Conservation (phyloP, 2,797 vertebrate species). For the Siniperca undulata region DNA sequence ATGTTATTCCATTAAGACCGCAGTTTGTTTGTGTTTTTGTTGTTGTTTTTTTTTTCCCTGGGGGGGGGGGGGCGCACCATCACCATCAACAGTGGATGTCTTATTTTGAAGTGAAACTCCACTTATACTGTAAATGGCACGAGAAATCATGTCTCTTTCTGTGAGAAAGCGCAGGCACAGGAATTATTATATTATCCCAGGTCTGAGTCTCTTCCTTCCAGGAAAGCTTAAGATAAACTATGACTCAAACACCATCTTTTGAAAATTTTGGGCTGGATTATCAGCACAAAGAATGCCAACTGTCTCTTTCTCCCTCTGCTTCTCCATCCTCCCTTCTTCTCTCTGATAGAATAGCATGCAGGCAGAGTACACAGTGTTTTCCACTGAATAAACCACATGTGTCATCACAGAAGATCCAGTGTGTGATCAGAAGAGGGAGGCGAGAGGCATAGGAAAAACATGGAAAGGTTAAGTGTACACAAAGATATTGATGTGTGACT, state of each 20-base stretch:
- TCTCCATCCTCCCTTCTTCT: slow-evolving; percentile 39
- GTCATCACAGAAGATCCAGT: slow-evolving; percentile 74
- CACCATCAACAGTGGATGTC: neutral
- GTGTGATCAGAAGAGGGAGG: slow-evolving; percentile 70
- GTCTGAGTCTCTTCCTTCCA: slow-evolving; percentile 66
- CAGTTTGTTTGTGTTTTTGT: too few species aligned
- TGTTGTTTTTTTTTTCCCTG: neutral
- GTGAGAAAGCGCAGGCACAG: slow-evolving; percentile 24
- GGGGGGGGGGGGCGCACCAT: too few species aligned
- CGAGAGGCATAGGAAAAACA: slow-evolving; percentile 61
- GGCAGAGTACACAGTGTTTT: slow-evolving; percentile 63
- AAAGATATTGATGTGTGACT: slow-evolving; percentile 82
- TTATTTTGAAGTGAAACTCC: slow-evolving; percentile 7
- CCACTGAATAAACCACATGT: slow-evolving; percentile 72
- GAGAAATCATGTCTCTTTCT: slow-evolving; percentile 39
- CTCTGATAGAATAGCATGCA: slow-evolving; percentile 40
- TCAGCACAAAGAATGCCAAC: slow-evolving; percentile 60
- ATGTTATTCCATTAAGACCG: neutral
- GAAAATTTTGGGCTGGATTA: slow-evolving; percentile 62
- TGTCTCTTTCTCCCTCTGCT: slow-evolving; percentile 40
- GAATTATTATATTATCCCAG: slow-evolving; percentile 61
- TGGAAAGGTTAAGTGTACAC: slow-evolving; percentile 84
- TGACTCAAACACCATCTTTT: slow-evolving; percentile 67
- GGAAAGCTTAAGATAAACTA: slow-evolving; percentile 74
- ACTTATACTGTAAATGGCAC: slow-evolving; percentile 19